Base-by-base conservation (phyloP, 2,888 invertebrate species). In the Tanypteryx hageni region DNA sequence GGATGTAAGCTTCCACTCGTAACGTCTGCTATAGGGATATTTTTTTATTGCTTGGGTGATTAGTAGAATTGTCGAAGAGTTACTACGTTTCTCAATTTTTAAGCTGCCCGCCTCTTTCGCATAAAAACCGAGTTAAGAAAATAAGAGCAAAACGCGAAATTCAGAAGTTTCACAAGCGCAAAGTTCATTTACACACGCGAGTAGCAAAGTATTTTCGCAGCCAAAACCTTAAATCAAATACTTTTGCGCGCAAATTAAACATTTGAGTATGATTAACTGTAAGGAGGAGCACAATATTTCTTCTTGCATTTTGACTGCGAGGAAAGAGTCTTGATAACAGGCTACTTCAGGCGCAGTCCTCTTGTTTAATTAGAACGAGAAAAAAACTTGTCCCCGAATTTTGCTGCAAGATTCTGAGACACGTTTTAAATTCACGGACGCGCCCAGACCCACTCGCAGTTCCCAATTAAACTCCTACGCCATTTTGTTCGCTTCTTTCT, bases 341-440 rank as follows among this genome's bases (percentile, higher is more conserved):
- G 44, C 89, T 57, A 57, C 83, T 56, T n/a, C 18, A 83, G 89
- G 9, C 86, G 31, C 89, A 64, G 44, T 14, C 31, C 64, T 68
- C 89, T 64, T 18, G 64, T 44, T 89, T 89, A 64, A 89, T 89
- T 86, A 86, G 27, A 86, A 61, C 56, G 44, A 44, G 64, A 68
- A 89, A 44, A 86, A 58, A 86, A 61, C 89, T 61, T 44, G 18
- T 11, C 89, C 64, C 89, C 64, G 64, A 89, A 89, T 89, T 31
- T n/a, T 64, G 44, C 58, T 3, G 44, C 31, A n/a, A 89, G 44
- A 68, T 89, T 89, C 89, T 68, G 61, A 89, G 89, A 89, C 89
- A 89, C 89, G 89, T 64, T 89, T 89, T 89, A 89, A 89, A 89
- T 89, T 89, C 68, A 64, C 64, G n/a, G 64, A 68, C 64, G 68